A percentile compares a stretch with the other conserved stretches of the same genome.
These are phyloP conservation scores for Drosophila lacteicornis DNA, from an alignment of 1,140 invertebrate species.

Conservation along the genomic window DNA sequence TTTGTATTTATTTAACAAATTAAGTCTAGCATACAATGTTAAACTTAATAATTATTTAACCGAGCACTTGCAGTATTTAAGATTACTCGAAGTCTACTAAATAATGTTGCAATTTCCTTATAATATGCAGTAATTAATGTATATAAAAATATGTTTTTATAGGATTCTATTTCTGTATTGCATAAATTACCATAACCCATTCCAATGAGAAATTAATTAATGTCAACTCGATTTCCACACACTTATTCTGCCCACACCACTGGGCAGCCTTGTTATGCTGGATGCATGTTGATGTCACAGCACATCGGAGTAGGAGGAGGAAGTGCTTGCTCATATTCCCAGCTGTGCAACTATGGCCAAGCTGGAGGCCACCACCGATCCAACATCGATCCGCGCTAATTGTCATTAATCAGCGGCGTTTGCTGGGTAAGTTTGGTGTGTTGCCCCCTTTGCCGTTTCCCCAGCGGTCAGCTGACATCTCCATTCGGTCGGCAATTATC, in stretches of 20 bases:
- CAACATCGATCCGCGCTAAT: slow-evolving; percentile 61
- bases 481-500: slow-evolving; percentile 67
- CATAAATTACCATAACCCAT: slow-evolving; percentile 16
- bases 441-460: not conserved
- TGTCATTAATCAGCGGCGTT: slow-evolving; percentile 73
- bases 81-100: no score
- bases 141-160: not conserved
- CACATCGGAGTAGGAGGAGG: slow-evolving; percentile 15
- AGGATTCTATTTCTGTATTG: not conserved
- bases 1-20: no score
- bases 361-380: slow-evolving; percentile 15
- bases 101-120: no score
- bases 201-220: slow-evolving; percentile 27
- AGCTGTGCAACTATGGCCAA: slow-evolving; percentile 26
- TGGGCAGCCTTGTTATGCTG: slow-evolving; percentile 22
- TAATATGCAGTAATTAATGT: not conserved
- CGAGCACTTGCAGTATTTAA: no score
- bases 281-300: slow-evolving; percentile 26
- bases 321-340: slow-evolving; percentile 21
- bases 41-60: no score
- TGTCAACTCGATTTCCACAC: slow-evolving; percentile 13
- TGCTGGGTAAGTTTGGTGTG: slow-evolving; percentile 10
- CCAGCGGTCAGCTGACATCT: slow-evolving; percentile 63
- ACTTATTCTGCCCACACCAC: not conserved
- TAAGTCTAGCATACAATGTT: no score